phyloP scores from a whole-genome alignment of 2,888 invertebrate species.

The Torymus texanus region DNA sequence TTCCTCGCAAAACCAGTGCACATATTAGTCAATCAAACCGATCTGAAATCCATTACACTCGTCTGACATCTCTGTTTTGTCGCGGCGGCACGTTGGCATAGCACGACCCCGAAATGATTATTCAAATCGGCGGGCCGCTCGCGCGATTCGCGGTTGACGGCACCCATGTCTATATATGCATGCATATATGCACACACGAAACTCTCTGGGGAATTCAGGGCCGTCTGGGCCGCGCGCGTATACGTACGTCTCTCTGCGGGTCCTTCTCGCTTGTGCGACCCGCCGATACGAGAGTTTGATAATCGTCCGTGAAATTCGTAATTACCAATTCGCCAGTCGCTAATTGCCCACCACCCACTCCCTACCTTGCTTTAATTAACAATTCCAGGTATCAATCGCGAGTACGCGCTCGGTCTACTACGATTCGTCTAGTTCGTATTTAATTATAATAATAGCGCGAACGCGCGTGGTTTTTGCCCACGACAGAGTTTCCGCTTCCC shows the following conservation, averaged over 20 bases:
- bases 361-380: conserved; percentile 32
- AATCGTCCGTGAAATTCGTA: conserved; percentile 49
- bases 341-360: conserved; percentile 7
- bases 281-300: conserved; percentile 25
- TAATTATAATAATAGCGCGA: no score
- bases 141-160: not conserved
- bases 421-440: no score
- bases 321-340: conserved; percentile 41
- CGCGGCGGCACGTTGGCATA: conserved; percentile 1
- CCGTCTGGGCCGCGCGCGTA: not conserved
- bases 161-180: no score
- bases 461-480: no score
- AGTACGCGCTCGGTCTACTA: not conserved
- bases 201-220: not conserved
- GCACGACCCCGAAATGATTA: conserved; percentile 27
- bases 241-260: conserved; percentile 1
- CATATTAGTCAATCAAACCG: no score
- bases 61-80: conserved; percentile 1
- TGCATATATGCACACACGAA: not conserved
- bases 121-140: conserved; percentile 14
- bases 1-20: no score
- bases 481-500: no score
- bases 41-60: no score
- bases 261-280: not conserved
- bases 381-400: not conserved